Percentiles rank a stretch among this genome's conserved stretches.
Conservation (phyloP, 2,113 vertebrate species). For the Neofelis nebulosa region DNA sequence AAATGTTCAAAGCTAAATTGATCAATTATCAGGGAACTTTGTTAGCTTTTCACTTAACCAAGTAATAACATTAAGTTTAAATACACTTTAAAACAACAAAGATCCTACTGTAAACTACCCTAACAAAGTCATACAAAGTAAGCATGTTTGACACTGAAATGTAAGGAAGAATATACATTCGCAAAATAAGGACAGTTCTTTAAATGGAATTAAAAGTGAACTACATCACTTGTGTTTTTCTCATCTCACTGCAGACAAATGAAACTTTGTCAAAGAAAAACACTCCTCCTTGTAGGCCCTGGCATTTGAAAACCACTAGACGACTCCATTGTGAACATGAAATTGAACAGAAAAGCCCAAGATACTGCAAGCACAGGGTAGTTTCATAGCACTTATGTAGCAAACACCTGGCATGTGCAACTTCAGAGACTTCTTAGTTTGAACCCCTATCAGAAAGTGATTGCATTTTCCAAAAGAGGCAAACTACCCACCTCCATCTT, state of each 20-base stretch:
- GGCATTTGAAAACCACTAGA: not conserved
- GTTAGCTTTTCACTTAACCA: constrained; percentile 19
- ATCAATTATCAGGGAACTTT: not conserved
- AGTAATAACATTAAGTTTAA: not conserved
- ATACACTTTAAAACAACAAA: not conserved
- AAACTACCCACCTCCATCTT: not conserved
- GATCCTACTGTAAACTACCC: not conserved
- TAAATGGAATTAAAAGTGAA: not conserved
- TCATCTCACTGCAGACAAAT: constrained; percentile 7
- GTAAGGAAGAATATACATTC: not conserved
- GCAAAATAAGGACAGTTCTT: not conserved
- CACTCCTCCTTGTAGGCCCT: not conserved
- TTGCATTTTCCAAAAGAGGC: not conserved
- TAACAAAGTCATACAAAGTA: not conserved
- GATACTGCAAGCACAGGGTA: not conserved
- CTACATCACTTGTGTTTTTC: not conserved
- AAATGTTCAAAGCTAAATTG: constrained; percentile 36
- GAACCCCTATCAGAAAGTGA: not conserved
- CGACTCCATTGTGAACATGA: not conserved
- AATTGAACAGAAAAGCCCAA: constrained; percentile 4
- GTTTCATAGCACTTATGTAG: not conserved
- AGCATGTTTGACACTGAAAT: not conserved
- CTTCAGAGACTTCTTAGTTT: not conserved
- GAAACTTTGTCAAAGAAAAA: constrained; percentile 33
- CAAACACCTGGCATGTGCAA: not conserved